Evolutionary conservation across 2,113 vertebrate genomes (phyloP).

Genomic region (Alethe castanea): DNA sequence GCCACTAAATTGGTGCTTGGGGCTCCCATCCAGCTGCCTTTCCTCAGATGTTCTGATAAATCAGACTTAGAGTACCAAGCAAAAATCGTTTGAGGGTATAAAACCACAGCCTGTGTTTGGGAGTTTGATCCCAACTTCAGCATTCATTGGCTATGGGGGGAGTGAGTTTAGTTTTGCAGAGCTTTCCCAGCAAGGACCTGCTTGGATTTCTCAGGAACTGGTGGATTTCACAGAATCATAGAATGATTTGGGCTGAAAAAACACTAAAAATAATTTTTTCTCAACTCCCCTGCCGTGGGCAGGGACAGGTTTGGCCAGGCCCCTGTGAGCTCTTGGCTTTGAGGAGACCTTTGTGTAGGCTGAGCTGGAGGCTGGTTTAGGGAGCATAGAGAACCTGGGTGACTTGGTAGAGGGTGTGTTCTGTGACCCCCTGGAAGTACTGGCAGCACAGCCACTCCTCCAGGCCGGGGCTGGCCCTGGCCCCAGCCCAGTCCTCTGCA

Average conservation of each 20-base stretch:
- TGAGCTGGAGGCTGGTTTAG: background rate
- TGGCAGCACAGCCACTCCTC: slow-evolving; percentile 81
- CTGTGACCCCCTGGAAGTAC: slow-evolving; percentile 69
- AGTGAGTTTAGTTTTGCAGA: background rate
- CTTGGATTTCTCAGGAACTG: background rate
- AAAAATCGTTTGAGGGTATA: background rate
- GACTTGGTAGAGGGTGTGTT: slow-evolving; percentile 40
- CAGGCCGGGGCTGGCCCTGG: background rate
- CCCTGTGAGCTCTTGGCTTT: background rate
- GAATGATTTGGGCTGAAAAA: background rate
- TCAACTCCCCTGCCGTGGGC: background rate
- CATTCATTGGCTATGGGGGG: rapidly evolving
- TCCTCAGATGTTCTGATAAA: background rate
- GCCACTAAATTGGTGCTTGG: background rate
- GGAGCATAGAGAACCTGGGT: slow-evolving; percentile 29
- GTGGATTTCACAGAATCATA: background rate
- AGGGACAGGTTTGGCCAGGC: background rate
- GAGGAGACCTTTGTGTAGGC: background rate
- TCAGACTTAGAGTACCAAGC: background rate
- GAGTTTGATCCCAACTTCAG: background rate
- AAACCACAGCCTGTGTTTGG: background rate
- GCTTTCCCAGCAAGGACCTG: background rate
- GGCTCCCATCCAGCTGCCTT: background rate
- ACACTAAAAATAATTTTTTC: background rate
- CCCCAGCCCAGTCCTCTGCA: slow-evolving; percentile 52